A percentile compares a stretch with the other conserved stretches of the same genome.
Conservation (phyloP, 2,113 vertebrate species). For the Arizona elegans region DNA sequence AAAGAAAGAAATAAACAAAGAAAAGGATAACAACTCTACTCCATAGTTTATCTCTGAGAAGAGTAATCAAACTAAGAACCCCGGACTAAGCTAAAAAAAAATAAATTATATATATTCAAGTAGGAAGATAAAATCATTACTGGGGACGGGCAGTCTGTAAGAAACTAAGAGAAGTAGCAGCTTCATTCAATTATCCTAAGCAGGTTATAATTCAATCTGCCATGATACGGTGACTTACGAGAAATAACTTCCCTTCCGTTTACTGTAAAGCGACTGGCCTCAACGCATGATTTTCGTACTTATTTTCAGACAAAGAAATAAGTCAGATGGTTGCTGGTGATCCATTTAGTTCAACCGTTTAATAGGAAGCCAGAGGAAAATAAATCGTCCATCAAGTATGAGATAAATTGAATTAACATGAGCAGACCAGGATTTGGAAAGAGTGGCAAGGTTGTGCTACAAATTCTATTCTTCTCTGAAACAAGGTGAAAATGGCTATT, state of each 20-base stretch:
- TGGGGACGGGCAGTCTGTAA: slow-evolving; percentile 27
- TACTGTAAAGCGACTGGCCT: slow-evolving; percentile 40
- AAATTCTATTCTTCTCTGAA: background rate
- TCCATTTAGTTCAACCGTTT: slow-evolving; percentile 16
- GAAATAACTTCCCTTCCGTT: slow-evolving; percentile 50
- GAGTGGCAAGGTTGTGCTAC: background rate
- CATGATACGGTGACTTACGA: slow-evolving; percentile 44
- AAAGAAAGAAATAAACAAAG: background rate
- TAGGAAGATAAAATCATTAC: slow-evolving; percentile 20
- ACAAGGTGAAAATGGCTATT: background rate
- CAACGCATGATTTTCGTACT: slow-evolving; percentile 31
- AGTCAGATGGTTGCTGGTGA: background rate
- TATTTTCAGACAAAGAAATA: slow-evolving; percentile 31
- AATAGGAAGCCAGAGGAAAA: background rate
- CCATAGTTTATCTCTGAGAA: slow-evolving; percentile 6
- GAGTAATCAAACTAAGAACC: slow-evolving; percentile 11
- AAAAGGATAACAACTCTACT: background rate
- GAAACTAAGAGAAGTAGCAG: slow-evolving; percentile 13
- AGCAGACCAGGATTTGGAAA: background rate
- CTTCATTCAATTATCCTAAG: slow-evolving; percentile 29
- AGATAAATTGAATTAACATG: background rate
- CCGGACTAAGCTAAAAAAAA: background rate
- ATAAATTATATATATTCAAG: background rate
- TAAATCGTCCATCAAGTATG: background rate
- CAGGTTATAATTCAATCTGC: slow-evolving; percentile 54